These are phyloP conservation scores for Oreocharis arfaki DNA, from an alignment of 2,113 vertebrate species.

Conservation along the genomic window DNA sequence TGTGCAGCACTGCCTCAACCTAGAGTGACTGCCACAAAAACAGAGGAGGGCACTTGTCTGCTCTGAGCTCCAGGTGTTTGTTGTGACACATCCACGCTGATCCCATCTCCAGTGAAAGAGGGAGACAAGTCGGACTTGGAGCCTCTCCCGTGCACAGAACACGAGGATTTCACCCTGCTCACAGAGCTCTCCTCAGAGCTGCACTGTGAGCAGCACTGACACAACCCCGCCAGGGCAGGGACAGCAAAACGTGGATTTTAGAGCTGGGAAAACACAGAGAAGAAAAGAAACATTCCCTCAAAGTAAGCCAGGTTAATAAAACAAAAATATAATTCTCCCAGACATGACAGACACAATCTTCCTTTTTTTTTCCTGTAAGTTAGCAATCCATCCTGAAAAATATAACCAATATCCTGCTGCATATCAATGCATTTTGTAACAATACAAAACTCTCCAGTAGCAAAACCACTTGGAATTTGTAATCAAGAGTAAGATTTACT, in stretches of 20 bases:
- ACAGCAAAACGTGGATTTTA: neutral
- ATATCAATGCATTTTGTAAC: slow-evolving; percentile 33
- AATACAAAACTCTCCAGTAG: slow-evolving; percentile 13
- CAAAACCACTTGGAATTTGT: slow-evolving; percentile 47
- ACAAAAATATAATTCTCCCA: slow-evolving; percentile 46
- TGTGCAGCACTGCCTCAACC: neutral
- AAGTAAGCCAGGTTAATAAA: slow-evolving; percentile 62
- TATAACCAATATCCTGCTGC: slow-evolving; percentile 51
- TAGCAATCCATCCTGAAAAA: slow-evolving; percentile 54
- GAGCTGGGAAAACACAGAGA: slow-evolving; percentile 27
- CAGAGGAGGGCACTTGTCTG: neutral
- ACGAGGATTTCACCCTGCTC: neutral
- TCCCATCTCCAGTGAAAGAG: neutral
- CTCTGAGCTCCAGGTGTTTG: neutral
- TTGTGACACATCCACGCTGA: neutral
- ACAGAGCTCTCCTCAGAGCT: neutral
- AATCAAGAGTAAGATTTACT: slow-evolving; percentile 61
- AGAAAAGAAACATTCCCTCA: slow-evolving; percentile 14
- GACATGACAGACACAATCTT: slow-evolving; percentile 44
- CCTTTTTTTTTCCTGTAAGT: slow-evolving; percentile 8
- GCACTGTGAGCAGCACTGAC: neutral
- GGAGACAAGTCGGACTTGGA: neutral
- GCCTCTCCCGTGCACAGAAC: neutral
- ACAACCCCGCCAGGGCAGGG: neutral
- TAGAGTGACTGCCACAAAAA: neutral